Percentiles rank a stretch among this genome's conserved stretches.
Conservation (phyloP, 2,888 invertebrate species). For the Diachrysia chrysitis region DNA sequence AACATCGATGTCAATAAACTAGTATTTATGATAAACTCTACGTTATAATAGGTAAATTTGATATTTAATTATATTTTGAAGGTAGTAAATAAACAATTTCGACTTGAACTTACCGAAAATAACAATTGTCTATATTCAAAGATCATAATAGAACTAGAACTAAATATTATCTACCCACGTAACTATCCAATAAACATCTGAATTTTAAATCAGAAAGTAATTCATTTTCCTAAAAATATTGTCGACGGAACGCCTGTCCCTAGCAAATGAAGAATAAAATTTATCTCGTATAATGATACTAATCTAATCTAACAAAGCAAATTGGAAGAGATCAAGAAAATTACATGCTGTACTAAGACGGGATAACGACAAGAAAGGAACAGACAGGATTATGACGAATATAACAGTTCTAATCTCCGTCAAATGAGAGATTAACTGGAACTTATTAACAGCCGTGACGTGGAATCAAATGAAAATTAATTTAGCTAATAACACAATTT, state of each 20-base stretch:
- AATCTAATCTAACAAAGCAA: slow-evolving; percentile 7
- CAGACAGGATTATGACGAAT: slow-evolving; percentile 2
- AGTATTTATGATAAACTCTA: no score
- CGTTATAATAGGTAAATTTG: no score
- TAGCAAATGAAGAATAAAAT: not conserved
- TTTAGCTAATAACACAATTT: not conserved
- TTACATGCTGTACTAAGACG: slow-evolving; percentile 5
- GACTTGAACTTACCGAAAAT: no score
- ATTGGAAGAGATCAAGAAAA: slow-evolving; percentile 7
- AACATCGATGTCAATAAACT: no score
- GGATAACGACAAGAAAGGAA: slow-evolving; percentile 3
- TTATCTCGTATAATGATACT: not conserved
- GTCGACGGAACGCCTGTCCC: not conserved
- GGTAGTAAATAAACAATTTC: no score
- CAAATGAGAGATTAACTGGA: not conserved
- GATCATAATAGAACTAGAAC: no score
- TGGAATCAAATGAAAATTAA: not conserved
- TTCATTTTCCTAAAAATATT: not conserved
- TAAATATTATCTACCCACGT: not conserved
- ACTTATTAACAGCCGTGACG: not conserved
- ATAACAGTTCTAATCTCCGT: not conserved
- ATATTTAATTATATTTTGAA: no score
- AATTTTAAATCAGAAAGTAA: not conserved
- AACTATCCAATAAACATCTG: not conserved
- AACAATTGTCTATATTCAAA: no score